phyloP scores from a whole-genome alignment of 2,113 vertebrate genomes.

The Sardina pilchardus region DNA sequence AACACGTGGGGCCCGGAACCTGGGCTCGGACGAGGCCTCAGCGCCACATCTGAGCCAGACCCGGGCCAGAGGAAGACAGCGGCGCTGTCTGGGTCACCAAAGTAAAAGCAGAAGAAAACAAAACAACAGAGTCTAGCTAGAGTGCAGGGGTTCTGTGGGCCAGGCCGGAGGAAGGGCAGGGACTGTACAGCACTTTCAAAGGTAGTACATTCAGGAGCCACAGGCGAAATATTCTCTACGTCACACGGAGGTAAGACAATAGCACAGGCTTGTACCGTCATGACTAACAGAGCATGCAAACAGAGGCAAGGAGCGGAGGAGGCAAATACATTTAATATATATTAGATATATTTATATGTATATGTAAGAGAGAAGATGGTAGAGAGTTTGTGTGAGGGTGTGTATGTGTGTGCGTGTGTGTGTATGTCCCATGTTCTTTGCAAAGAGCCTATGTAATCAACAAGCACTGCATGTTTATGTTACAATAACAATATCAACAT shows the following conservation, averaged over 20 bases:
- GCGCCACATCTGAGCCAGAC: not conserved
- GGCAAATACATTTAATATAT: not conserved
- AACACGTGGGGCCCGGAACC: slow-evolving; percentile 51
- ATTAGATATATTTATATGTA: not conserved
- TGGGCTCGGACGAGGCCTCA: not conserved
- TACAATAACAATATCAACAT: not conserved
- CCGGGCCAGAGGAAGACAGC: not conserved
- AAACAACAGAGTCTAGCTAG: slow-evolving; percentile 1
- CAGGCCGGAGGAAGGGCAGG: not conserved
- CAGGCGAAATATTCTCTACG: slow-evolving; percentile 24
- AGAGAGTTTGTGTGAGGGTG: not conserved
- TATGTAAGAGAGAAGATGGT: not conserved
- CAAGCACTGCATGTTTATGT: not conserved
- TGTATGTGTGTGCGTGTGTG: not conserved
- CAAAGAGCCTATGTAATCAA: not conserved
- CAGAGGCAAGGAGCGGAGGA: slow-evolving; percentile 23
- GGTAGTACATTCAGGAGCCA: slow-evolving; percentile 68
- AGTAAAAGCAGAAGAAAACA: slow-evolving; percentile 32
- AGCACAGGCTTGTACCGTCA: slow-evolving; percentile 15
- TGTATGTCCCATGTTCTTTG: not conserved
- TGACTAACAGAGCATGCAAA: slow-evolving; percentile 41
- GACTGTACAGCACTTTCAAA: slow-evolving; percentile 68
- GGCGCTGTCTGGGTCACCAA: not conserved
- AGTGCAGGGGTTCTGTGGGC: slow-evolving; percentile 30
- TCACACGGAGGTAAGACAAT: slow-evolving; percentile 14